Evolutionary conservation across 2,888 invertebrate genomes (phyloP).

Genomic region (Pogonocherus hispidulus): DNA sequence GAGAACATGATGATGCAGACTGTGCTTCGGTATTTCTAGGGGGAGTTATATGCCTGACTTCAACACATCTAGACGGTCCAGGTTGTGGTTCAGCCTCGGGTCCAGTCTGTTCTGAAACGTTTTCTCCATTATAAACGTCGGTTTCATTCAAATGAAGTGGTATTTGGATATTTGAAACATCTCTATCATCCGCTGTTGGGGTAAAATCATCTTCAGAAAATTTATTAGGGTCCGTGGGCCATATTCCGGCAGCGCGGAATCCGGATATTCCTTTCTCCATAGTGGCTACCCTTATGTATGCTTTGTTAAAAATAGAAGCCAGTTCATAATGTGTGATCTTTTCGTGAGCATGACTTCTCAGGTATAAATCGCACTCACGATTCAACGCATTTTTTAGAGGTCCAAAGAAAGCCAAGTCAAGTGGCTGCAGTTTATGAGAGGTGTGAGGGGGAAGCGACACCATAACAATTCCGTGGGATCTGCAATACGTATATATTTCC

Average conservation of each 20-base stretch:
- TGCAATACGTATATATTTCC: background rate
- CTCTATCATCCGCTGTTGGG: background rate
- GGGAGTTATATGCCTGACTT: background rate
- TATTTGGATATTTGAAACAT: background rate
- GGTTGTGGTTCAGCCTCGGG: background rate
- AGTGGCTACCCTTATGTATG: slow-evolving; percentile 31
- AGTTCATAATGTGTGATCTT: slow-evolving; percentile 40
- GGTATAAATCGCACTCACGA: slow-evolving; percentile 35
- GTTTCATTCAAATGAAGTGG: background rate
- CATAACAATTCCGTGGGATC: background rate
- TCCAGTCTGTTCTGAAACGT: background rate
- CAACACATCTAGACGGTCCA: background rate
- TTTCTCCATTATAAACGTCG: background rate
- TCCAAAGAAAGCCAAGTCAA: background rate
- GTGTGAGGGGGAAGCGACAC: background rate
- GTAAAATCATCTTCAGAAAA: background rate
- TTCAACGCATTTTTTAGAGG: slow-evolving; percentile 20
- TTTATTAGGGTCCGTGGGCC: background rate
- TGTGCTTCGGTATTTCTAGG: background rate
- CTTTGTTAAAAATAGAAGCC: slow-evolving; percentile 35
- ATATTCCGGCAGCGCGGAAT: background rate
- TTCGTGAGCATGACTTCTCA: slow-evolving; percentile 32
- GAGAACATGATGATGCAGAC: too few relatives aligned
- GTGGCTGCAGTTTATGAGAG: background rate
- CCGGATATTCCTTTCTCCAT: slow-evolving; percentile 30